A percentile compares a stretch with the other conserved stretches of the same genome.
phyloP scores from a whole-genome alignment of 2,888 invertebrate species.

The Agrochola macilenta region DNA sequence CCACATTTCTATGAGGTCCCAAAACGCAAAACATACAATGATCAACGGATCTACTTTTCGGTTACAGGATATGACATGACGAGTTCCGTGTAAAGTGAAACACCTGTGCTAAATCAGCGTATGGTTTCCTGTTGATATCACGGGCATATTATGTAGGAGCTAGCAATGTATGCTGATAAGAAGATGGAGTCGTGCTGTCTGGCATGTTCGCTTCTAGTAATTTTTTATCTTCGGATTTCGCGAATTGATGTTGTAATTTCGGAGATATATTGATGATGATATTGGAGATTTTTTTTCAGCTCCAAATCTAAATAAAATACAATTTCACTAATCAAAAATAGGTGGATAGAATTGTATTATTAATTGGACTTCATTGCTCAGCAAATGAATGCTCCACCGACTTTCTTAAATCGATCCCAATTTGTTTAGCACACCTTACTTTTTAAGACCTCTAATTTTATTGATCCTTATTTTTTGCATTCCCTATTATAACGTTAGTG shows the following conservation, averaged over 20 bases:
- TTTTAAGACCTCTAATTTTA: background rate
- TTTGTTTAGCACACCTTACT: background rate
- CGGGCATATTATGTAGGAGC: slow-evolving; percentile 39
- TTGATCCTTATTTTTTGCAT: too few species aligned
- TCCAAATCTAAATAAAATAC: background rate
- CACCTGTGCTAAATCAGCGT: slow-evolving; percentile 80
- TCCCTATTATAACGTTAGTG: too few species aligned
- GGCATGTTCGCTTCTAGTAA: slow-evolving; percentile 54
- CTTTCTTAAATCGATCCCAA: background rate
- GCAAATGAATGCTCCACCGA: background rate
- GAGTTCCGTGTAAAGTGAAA: slow-evolving; percentile 75
- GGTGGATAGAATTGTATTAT: too few species aligned
- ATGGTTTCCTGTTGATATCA: slow-evolving; percentile 82
- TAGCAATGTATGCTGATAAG: slow-evolving; percentile 60
- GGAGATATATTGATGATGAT: too few species aligned
- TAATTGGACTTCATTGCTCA: background rate
- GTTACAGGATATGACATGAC: slow-evolving; percentile 74
- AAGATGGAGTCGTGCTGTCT: slow-evolving; percentile 65
- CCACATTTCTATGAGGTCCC: slow-evolving; percentile 37
- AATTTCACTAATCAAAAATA: background rate
- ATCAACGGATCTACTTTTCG: slow-evolving; percentile 53
- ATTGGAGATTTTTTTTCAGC: background rate
- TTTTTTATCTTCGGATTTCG: slow-evolving; percentile 47
- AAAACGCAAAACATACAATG: slow-evolving; percentile 34
- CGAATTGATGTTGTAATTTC: slow-evolving; percentile 47